Percentiles rank a stretch among this genome's conserved stretches.
Conservation (phyloP, 2,888 invertebrate species). For the Falcaria lacertinaria region DNA sequence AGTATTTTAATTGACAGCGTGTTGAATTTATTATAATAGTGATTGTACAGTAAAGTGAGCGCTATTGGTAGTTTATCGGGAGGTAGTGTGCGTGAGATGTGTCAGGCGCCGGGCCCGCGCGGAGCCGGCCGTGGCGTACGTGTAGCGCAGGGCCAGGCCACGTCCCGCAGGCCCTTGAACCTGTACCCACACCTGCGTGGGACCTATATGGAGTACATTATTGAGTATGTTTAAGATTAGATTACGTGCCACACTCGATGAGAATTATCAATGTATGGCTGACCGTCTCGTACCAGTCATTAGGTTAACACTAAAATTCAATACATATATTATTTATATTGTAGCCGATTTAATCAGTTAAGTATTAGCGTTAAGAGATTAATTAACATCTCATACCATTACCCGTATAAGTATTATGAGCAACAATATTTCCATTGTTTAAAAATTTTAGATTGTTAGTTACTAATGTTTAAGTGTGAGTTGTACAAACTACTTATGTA, state of each 20-base stretch:
- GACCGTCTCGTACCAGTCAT: slow-evolving; percentile 71
- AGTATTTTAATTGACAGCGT: slow-evolving; percentile 58
- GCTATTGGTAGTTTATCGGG: slow-evolving; percentile 36
- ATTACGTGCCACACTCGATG: slow-evolving; percentile 38
- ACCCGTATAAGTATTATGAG: slow-evolving; percentile 75
- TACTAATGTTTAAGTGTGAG: slow-evolving; percentile 53
- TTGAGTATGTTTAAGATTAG: slow-evolving; percentile 9
- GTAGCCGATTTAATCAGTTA: slow-evolving; percentile 61
- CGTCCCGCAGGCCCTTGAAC: no score
- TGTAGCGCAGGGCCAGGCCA: neutral
- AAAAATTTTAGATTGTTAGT: slow-evolving; percentile 58
- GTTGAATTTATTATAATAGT: slow-evolving; percentile 51
- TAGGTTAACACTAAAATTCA: slow-evolving; percentile 51
- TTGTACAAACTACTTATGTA: slow-evolving; percentile 77
- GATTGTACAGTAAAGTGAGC: slow-evolving; percentile 35
- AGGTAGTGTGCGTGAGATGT: slow-evolving; percentile 24
- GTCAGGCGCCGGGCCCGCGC: slow-evolving; percentile 4
- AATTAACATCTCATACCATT: slow-evolving; percentile 73
- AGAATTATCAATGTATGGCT: slow-evolving; percentile 53
- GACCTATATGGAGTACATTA: slow-evolving; percentile 1
- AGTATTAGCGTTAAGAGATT: slow-evolving; percentile 66
- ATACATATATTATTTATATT: slow-evolving; percentile 67
- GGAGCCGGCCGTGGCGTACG: neutral
- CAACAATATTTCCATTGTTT: slow-evolving; percentile 76
- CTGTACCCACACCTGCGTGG: no score